These are phyloP conservation scores for Bombus terrestris DNA, from an alignment of 1,140 invertebrate genomes.

Conservation along the genomic window DNA sequence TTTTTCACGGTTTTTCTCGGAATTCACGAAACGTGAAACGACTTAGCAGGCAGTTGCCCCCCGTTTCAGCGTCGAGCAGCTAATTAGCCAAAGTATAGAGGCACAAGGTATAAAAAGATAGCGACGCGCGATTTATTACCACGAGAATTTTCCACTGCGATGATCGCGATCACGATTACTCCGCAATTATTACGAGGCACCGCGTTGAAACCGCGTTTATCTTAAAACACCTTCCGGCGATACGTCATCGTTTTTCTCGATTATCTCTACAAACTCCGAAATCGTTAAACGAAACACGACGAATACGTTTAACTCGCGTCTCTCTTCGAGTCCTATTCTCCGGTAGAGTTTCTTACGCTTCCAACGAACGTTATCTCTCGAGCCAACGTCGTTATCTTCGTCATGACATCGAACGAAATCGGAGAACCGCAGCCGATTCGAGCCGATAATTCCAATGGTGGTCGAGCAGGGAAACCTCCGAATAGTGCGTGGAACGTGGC, in stretches of 20 bases:
- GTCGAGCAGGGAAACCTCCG: rapidly evolving
- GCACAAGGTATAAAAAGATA: constrained; percentile 14
- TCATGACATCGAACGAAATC: background rate
- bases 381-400: constrained; percentile 5
- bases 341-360: background rate
- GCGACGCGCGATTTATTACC: constrained; percentile 22
- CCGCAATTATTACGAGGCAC: background rate
- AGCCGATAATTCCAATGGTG: background rate
- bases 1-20: background rate
- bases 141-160: constrained; percentile 12
- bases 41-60: constrained; percentile 10
- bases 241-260: background rate
- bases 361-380: background rate
- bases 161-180: constrained; percentile 29
- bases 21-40: constrained; percentile 41
- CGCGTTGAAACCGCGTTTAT: background rate
- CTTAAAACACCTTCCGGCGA: background rate
- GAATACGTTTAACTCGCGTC: background rate
- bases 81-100: constrained; percentile 16
- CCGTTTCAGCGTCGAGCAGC: constrained; percentile 30
- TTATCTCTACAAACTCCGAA: background rate
- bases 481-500: background rate
- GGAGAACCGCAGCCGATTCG: background rate
- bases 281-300: background rate
- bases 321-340: background rate